These are phyloP conservation scores for Rotaria socialis DNA, from an alignment of 2,888 invertebrate species.

Conservation along the genomic window DNA sequence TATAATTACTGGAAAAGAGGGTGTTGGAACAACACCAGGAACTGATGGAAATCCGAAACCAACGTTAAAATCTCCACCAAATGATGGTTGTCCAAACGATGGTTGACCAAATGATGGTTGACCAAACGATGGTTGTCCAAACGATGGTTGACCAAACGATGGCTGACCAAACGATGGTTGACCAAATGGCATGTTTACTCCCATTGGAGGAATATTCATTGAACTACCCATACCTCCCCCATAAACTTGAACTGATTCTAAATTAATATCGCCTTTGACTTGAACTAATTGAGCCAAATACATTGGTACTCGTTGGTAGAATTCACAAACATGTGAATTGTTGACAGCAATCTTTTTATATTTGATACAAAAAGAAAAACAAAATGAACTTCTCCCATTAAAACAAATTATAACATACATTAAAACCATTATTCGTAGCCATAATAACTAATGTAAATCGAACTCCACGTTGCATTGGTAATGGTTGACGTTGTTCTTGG, in stretches of 20 bases:
- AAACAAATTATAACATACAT: neutral
- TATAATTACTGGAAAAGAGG: neutral
- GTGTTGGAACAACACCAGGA: neutral
- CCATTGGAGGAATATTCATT: neutral
- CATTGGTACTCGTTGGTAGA: neutral
- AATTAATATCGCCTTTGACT: constrained; percentile 24
- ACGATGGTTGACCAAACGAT: neutral
- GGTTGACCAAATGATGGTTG: neutral
- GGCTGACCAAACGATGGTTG: neutral
- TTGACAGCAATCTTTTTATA: neutral
- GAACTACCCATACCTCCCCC: neutral
- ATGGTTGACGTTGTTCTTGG: neutral
- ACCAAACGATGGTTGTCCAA: neutral
- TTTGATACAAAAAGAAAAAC: neutral
- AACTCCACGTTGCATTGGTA: neutral
- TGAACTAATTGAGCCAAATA: neutral
- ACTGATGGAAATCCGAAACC: neutral
- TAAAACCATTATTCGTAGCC: neutral
- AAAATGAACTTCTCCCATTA: too few species aligned
- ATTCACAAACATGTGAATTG: neutral
- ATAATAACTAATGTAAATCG: neutral
- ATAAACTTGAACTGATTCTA: neutral
- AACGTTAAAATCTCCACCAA: neutral
- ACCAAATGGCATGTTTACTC: neutral
- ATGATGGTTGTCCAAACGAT: neutral